These are phyloP conservation scores for Caenorhabditis tropicalis DNA, from an alignment of 1,140 invertebrate genomes.

Conservation along the genomic window DNA sequence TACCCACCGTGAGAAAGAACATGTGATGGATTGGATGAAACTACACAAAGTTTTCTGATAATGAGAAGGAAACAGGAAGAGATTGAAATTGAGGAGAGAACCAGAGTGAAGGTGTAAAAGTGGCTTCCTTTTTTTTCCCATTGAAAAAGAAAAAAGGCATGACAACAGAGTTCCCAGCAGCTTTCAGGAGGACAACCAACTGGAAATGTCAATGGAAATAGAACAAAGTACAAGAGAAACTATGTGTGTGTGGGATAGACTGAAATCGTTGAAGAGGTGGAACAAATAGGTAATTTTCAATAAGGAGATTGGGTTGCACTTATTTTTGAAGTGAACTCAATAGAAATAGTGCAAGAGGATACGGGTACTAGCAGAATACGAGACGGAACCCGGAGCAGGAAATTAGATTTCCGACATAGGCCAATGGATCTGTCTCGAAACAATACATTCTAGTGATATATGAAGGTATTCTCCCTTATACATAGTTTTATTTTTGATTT, in stretches of 20 bases:
- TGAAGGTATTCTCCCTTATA: background rate
- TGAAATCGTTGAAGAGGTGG: background rate
- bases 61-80: background rate
- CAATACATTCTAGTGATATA: background rate
- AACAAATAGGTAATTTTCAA: background rate
- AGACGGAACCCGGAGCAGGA: background rate
- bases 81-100: background rate
- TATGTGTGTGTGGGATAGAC: background rate
- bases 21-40: constrained; percentile 17
- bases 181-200: background rate
- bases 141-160: background rate
- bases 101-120: background rate
- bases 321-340: background rate
- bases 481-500: no score
- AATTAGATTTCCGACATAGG: background rate
- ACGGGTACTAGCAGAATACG: background rate
- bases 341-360: background rate
- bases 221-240: background rate
- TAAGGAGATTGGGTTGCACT: background rate
- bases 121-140: background rate
- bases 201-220: background rate
- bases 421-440: background rate
- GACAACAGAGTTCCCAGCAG: background rate
- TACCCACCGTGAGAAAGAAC: constrained; percentile 18
- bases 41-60: constrained; percentile 2